These are phyloP conservation scores for Campoplex nolae DNA, from an alignment of 2,888 invertebrate genomes.

Conservation along the genomic window DNA sequence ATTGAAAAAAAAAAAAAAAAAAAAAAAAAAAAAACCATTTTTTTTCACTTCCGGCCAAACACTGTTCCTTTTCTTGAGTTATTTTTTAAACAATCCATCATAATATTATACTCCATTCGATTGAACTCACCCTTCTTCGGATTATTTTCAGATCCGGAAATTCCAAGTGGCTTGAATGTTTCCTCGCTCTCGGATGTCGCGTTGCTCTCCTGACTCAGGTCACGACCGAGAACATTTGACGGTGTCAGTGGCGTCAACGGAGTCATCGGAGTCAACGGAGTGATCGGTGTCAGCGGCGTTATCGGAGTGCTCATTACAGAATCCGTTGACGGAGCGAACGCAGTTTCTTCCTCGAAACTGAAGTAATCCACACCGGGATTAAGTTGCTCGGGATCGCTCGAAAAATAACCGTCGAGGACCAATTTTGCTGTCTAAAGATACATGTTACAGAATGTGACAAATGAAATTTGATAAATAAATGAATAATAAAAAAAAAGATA, in stretches of 20 bases:
- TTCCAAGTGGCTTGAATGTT: conserved; percentile 76
- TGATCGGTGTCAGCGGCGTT: conserved; percentile 70
- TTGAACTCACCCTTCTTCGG: conserved; percentile 75
- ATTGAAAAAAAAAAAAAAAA: neutral
- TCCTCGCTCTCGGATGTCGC: conserved; percentile 81
- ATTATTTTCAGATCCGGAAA: conserved; percentile 71
- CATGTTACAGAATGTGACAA: neutral
- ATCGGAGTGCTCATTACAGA: conserved; percentile 63
- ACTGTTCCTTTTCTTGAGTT: neutral
- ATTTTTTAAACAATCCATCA: conserved; percentile 8
- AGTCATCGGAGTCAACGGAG: conserved; percentile 71
- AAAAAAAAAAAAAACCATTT: neutral
- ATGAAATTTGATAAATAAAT: neutral
- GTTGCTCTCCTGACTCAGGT: conserved; percentile 78
- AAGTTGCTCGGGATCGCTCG: conserved; percentile 79
- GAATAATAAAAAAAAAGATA: no score
- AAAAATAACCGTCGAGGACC: conserved; percentile 94
- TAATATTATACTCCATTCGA: neutral
- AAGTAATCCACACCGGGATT: conserved; percentile 81
- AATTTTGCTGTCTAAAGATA: conserved; percentile 91
- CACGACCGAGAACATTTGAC: conserved; percentile 72
- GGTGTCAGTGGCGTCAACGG: conserved; percentile 56
- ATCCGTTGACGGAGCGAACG: conserved; percentile 69
- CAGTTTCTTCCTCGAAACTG: conserved; percentile 80
- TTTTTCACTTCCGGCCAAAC: neutral